A percentile compares a stretch with the other conserved stretches of the same genome.
phyloP scores from a whole-genome alignment of 2,113 vertebrate species.

The Cariama cristata region DNA sequence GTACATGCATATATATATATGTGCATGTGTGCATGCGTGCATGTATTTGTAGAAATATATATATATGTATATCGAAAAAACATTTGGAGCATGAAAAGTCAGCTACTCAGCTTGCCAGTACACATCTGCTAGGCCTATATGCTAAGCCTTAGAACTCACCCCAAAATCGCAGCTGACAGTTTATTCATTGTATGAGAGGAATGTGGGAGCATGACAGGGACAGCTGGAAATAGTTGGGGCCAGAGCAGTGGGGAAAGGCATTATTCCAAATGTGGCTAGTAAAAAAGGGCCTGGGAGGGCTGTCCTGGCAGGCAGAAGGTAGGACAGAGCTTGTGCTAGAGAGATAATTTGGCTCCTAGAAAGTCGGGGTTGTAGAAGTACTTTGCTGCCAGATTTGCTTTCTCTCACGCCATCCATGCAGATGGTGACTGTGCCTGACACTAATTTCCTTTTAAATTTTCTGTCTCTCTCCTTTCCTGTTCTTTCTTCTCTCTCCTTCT shows the following conservation, averaged over 20 bases:
- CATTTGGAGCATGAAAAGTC: neutral
- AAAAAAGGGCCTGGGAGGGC: neutral
- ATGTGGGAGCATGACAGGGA: neutral
- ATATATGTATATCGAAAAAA: neutral
- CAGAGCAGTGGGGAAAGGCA: accelerated
- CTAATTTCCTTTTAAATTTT: neutral
- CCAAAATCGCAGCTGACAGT: neutral
- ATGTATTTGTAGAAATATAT: neutral
- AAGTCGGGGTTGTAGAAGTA: neutral
- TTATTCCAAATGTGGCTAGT: neutral
- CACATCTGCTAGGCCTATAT: neutral
- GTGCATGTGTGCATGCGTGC: too few relatives aligned
- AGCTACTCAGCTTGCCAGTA: neutral
- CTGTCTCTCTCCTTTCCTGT: neutral
- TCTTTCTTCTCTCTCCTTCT: neutral
- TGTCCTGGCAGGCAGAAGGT: neutral
- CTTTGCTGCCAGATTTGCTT: neutral
- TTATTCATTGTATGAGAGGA: neutral
- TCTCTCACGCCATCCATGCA: neutral
- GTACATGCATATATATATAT: accelerated
- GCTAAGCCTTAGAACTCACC: neutral
- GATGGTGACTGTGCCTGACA: neutral
- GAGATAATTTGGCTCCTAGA: neutral
- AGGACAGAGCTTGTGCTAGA: neutral
- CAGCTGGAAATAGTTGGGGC: neutral